phyloP scores from a whole-genome alignment of 2,888 invertebrate species.

The Leptinotarsa rubiginosa region DNA sequence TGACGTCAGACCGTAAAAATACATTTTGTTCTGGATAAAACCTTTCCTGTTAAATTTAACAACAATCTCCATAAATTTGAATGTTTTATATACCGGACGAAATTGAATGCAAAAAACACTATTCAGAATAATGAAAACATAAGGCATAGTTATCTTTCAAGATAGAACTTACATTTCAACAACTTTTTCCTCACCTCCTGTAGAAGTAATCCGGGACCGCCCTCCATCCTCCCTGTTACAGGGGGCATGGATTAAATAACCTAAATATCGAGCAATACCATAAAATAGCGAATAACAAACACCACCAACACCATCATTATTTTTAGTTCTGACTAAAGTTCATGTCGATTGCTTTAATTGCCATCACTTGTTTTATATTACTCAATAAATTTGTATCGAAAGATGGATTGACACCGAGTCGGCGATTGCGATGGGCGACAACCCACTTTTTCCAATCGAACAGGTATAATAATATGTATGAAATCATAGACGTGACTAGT shows the following conservation, averaged over 20 bases:
- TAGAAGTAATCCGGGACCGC: conserved; percentile 14
- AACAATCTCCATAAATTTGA: not conserved
- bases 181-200: conserved; percentile 30
- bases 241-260: not conserved
- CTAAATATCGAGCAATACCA: conserved; percentile 1
- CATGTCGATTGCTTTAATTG: conserved; percentile 22
- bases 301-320: not conserved
- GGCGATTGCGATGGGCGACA: conserved; percentile 23
- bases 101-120: not conserved
- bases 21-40: not conserved
- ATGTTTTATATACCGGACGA: not conserved
- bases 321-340: conserved; percentile 18
- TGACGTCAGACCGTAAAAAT: not conserved
- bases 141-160: not conserved
- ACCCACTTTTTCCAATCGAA: conserved; percentile 27
- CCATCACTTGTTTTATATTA: conserved; percentile 22
- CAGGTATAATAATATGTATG: conserved; percentile 24
- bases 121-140: not conserved
- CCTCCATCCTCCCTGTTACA: not conserved
- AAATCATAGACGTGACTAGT: conserved; percentile 28
- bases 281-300: not conserved
- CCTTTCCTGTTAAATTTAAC: not conserved
- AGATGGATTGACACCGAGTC: conserved; percentile 23
- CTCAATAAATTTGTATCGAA: conserved; percentile 32
- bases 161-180: conserved; percentile 23